Conservation (phyloP, 2,797 vertebrate genomes). For the Pogoniulus pusillus region DNA sequence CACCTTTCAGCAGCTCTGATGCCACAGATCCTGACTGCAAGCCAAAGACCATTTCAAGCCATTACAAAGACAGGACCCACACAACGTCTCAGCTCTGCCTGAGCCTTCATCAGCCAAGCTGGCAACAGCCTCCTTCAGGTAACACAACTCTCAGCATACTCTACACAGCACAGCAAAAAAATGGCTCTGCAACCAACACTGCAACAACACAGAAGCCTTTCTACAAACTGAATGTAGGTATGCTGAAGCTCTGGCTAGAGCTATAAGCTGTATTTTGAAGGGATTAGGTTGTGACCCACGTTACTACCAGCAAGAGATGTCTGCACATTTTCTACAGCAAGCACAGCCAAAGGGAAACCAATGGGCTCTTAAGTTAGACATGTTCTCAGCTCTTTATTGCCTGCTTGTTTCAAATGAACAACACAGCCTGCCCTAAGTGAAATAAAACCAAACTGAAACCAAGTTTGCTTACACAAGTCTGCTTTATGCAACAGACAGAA, state of each 20-base stretch:
- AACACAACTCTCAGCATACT: rapidly evolving
- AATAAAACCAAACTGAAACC: not conserved
- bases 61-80: not conserved
- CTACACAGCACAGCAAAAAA: not conserved
- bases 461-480: not conserved
- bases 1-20: not conserved
- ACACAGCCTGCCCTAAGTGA: not conserved
- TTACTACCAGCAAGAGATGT: not conserved
- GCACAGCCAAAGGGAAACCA: not conserved
- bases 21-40: no score
- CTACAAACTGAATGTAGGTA: not conserved
- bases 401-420: not conserved
- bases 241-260: not conserved
- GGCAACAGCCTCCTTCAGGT: not conserved
- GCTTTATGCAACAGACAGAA: not conserved
- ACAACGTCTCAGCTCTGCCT: rapidly evolving
- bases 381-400: not conserved
- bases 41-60: not conserved
- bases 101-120: not conserved
- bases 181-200: not conserved
- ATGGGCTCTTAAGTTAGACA: not conserved
- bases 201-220: not conserved
- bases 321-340: not conserved
- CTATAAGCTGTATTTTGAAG: not conserved
- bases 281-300: not conserved